Conservation (phyloP, 1,140 invertebrate genomes). For the Melipona quadrifasciata region DNA sequence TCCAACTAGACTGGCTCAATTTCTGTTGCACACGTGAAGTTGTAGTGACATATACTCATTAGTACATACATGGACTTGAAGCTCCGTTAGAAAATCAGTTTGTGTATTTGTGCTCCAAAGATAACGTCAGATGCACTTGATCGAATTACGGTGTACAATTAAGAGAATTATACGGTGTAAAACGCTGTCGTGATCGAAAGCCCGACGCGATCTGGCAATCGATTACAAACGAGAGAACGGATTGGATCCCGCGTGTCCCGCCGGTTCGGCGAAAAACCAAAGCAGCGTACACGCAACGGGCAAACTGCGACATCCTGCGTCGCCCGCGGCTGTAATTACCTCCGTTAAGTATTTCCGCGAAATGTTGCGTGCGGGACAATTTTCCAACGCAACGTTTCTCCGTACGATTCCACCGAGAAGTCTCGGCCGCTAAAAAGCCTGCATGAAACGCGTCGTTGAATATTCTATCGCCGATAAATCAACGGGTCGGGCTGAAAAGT, state of each 20-base stretch:
- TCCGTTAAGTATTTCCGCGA: slow-evolving; percentile 54
- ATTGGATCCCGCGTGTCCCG: background rate
- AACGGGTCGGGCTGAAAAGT: background rate
- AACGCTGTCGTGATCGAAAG: no score
- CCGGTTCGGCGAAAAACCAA: background rate
- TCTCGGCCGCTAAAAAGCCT: background rate
- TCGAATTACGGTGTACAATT: no score
- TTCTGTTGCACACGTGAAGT: no score
- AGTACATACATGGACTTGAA: no score
- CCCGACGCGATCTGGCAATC: no score
- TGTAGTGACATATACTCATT: no score
- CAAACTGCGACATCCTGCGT: slow-evolving; percentile 66
- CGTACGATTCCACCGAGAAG: background rate
- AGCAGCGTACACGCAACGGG: slow-evolving; percentile 39
- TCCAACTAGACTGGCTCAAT: no score
- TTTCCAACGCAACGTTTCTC: slow-evolving; percentile 36
- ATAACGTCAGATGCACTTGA: no score
- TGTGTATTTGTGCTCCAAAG: no score
- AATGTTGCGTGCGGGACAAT: slow-evolving; percentile 57
- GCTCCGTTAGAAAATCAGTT: no score
- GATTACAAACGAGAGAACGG: background rate
- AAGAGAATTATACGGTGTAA: no score
- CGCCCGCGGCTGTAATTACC: slow-evolving; percentile 45
- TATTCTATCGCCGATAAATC: slow-evolving; percentile 10
- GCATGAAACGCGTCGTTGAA: background rate